Evolutionary conservation across 1,140 invertebrate genomes (phyloP), one percentile per base, ranked within the genome.

Genomic region (Sinella curviseta): DNA sequence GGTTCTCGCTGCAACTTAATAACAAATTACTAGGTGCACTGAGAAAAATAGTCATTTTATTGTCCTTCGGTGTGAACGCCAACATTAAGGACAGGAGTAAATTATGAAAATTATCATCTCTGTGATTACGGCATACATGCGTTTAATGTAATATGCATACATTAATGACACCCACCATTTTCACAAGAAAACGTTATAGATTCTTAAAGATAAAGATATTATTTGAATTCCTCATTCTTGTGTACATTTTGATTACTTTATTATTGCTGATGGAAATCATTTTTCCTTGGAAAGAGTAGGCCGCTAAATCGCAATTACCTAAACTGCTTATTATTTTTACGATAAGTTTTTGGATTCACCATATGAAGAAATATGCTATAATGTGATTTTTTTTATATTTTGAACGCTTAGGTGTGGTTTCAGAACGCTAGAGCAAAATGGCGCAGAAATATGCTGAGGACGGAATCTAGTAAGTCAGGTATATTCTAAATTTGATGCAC

Each of bases 371-470:
- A 77, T 35, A 74, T 78, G 74, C 78, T 65, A 65, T 70, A 48
- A 26, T 60, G 3, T 60, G 24, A n/a, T 60, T 60, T 60, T 3
- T 76, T 78, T 74, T 79, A 20, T 8, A 48, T 48, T 79, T 79
- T 80, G 36, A 82, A 76, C 82, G 76, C 86, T n/a, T n/a, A 98
- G 96, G 96, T 99, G 0, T 98, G 96, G 97, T 99, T 99, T 87
- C 97, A 99, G 91, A 99, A 98, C 87, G 96, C 96, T 0, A 88
- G 97, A 80, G 97, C 97, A 31, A 98, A 99, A 90, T 97, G 95
- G 93, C 90, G 97, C 84, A 90, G 96, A 33, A 94, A 94, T 85
- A 90, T 94, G 84, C 92, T 94, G 91, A 86, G 93, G 28, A 93
- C 93, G 85, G 93, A 94, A 85, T 70, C 65, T 30, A 70, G 65